phyloP scores from a whole-genome alignment of 1,140 invertebrate genomes.

The Nephotettix cincticeps region DNA sequence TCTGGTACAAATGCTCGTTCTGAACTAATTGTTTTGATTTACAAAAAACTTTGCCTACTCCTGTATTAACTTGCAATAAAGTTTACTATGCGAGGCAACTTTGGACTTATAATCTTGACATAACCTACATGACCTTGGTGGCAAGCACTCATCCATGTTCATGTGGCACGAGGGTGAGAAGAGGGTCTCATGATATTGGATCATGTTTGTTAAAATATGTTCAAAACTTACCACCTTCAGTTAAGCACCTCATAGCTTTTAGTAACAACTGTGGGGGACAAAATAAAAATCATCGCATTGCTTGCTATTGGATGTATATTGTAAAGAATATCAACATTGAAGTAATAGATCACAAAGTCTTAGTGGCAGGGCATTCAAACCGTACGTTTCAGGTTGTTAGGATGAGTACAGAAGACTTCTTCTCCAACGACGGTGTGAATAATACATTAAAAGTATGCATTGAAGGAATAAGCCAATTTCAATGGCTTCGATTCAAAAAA shows the following conservation, averaged over 20 bases:
- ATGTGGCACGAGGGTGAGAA: constrained; percentile 40
- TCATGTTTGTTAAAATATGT: constrained; percentile 31
- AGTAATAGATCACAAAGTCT: constrained; percentile 2
- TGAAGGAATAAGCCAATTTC: neutral
- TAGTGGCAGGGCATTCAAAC: neutral
- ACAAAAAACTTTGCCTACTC: constrained; percentile 16
- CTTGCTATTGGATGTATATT: neutral
- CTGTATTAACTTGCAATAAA: neutral
- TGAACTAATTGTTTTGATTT: constrained; percentile 20
- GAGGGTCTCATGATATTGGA: constrained; percentile 41
- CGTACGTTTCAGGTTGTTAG: constrained; percentile 5
- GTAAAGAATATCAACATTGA: neutral
- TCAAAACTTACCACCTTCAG: neutral
- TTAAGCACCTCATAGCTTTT: neutral
- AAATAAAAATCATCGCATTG: constrained; percentile 2
- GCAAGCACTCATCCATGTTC: constrained; percentile 31
- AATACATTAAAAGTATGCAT: neutral
- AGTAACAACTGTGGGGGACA: constrained; percentile 19
- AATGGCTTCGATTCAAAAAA: constrained; percentile 10
- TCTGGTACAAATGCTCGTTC: too few species aligned
- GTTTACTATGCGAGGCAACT: constrained; percentile 19
- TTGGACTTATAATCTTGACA: constrained; percentile 15
- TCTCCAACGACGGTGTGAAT: neutral
- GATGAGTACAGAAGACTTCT: neutral
- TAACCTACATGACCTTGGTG: neutral